Evolutionary conservation across 2,113 vertebrate species (phyloP).

Genomic region (Phoenicopterus ruber): DNA sequence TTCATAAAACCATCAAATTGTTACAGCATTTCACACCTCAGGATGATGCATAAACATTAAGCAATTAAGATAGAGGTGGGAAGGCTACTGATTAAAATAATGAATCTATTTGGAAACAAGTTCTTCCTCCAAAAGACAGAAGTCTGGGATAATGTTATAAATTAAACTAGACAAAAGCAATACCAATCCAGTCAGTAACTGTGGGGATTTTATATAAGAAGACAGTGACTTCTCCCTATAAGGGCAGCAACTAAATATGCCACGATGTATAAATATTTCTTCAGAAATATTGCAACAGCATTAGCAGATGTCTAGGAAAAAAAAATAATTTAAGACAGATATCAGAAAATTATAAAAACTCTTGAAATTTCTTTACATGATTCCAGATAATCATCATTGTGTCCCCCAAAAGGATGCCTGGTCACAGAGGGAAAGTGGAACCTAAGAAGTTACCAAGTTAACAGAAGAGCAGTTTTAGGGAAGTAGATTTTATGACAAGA

Average conservation of each 20-base stretch:
- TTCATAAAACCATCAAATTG: background rate
- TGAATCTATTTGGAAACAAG: background rate
- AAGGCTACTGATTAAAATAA: background rate
- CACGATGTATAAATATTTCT: background rate
- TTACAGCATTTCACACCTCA: background rate
- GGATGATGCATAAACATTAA: background rate
- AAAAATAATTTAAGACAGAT: background rate
- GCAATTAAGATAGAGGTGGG: background rate
- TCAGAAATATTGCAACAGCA: background rate
- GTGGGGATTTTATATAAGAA: background rate
- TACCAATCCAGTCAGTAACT: background rate
- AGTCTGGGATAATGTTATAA: background rate
- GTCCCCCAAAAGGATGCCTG: background rate
- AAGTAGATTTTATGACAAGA: background rate
- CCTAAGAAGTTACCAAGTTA: background rate
- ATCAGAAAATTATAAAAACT: background rate
- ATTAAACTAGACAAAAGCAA: background rate
- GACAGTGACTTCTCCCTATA: background rate
- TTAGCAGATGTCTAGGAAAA: background rate
- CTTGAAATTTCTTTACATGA: background rate
- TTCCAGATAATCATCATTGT: background rate
- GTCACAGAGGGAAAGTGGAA: background rate
- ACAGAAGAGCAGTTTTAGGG: background rate
- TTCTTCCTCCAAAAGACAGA: background rate
- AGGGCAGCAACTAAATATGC: background rate